Evolutionary conservation across 2,113 vertebrate species (phyloP), one percentile per base, ranked within the genome.

Genomic region (Carassius carassius): DNA sequence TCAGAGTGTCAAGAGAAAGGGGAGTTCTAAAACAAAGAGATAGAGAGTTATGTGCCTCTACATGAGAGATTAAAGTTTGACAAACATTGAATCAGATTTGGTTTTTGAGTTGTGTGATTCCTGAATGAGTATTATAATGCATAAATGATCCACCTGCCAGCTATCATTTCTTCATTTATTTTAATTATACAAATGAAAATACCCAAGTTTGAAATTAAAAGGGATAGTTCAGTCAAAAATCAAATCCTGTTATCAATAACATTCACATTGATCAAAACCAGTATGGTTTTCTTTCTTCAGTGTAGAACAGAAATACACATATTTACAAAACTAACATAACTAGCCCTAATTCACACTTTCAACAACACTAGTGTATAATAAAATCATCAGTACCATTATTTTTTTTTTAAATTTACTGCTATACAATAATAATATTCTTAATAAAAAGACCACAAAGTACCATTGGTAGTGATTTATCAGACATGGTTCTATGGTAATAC

Each of bases 91-190:
- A 74, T 74, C 72, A 49, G 41, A 74, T 49, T 49, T 74, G 41
- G 72, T 51, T 49, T 13, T 25, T 47, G 44, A 49, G n/a, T 49
- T 49, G 69, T 44, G 35, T 41, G 69, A 72, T 72, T 37, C 72
- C n/a, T n/a, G 72, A 75, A 47, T 75, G 72, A 75, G n/a, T 49
- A 75, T 75, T 9, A 47, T 75, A 25, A 75, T 75, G 72, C 37
- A 75, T 75, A 51, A 49, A 74, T 49, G 41, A 74, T 74, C 41
- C n/a, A n/a, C 72, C 72, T 74, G 72, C 72, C 72, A 74, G 41
- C 72, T 74, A 25, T 44, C 21, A 10, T 80, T 80, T 47, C 13
- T 65, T 80, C 37, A 41, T 41, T 41, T 41, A 37, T 37, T 7
- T 7, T 7, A 25, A 80, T 80, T 49, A 37, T 80, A 80, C n/a